Evolutionary conservation across 2,797 vertebrate species (phyloP), one percentile per base, ranked within the genome.

Genomic region (Cyclura pinguis): DNA sequence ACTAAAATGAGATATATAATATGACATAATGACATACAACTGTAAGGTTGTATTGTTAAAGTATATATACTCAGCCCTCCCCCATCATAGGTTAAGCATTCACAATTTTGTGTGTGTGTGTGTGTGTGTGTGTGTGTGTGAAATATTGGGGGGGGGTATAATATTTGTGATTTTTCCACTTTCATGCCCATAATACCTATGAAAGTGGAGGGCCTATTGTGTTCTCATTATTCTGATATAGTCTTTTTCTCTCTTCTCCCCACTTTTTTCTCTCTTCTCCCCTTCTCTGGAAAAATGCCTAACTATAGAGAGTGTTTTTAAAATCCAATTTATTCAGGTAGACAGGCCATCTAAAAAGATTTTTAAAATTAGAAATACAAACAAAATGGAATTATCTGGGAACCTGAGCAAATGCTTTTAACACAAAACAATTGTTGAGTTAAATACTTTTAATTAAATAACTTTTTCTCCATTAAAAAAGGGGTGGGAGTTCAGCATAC

Each of bases 391-490:
- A 91, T 22, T 27, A 38, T 87, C 73, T 80, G 69, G 24, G 78
- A 93, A 88, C 50, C 88, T 90, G 5, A 72, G 24, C 50, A 86
- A 84, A 94, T 91, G 50, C 84, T 89, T 84, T 88, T 84, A 92
- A 88, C 50, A 90, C 85, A 87, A 55, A 88, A 91, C 6, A 20
- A 92, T 89, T 0, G 16, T 80, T 5, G 90, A 76, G 77, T 92
- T 24, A 27, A 90, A 88, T 24, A 57, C 52, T 78, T 91, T 84
- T 93, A 94, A 91, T 93, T 8, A 57, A 88, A 96, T 93, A 93
- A 92, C 13, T 38, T 85, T 89, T 0, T 12, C 62, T 91, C 76
- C 89, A 91, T 92, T 94, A 95, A 93, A 85, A 93, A 94, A 74
- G 89, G 0, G 6, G 16, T 3, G n/a, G 29, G 5, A 27, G 42